Percentiles rank a stretch among this genome's conserved stretches.
These are phyloP conservation scores for Nothoprocta perdicaria DNA, from an alignment of 2,113 vertebrate species.

Conservation along the genomic window DNA sequence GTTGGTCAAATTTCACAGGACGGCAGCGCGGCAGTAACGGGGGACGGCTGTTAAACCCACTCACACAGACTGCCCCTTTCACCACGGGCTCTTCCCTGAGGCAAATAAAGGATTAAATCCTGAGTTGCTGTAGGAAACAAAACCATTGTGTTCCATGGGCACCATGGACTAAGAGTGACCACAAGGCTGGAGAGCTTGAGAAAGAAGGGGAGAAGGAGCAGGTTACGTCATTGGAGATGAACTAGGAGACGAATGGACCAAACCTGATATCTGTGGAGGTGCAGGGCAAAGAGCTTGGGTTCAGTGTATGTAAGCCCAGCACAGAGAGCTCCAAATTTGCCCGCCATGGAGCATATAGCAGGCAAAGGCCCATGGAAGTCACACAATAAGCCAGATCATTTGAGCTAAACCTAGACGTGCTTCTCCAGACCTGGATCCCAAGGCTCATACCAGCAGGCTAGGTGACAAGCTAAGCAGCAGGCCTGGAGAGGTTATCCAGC, in stretches of 20 bases:
- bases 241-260: background rate
- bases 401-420: background rate
- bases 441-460: fast-evolving
- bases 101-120: background rate
- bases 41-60: background rate
- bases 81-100: fast-evolving
- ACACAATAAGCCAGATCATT: background rate
- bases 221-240: background rate
- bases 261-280: fast-evolving
- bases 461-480: background rate
- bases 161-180: background rate
- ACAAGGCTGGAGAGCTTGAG: background rate
- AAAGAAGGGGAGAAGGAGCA: fast-evolving
- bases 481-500: background rate
- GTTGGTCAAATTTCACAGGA: background rate
- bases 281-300: background rate
- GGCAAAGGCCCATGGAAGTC: background rate
- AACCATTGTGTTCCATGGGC: background rate
- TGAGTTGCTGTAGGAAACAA: background rate
- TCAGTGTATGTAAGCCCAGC: background rate
- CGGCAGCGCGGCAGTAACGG: background rate
- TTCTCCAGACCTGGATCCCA: background rate
- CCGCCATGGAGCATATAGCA: background rate
- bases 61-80: background rate
- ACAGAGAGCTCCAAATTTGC: background rate